Evolutionary conservation across 2,797 vertebrate genomes (phyloP), one percentile per base, ranked within the genome.

Genomic region (Thaleichthys pacificus): DNA sequence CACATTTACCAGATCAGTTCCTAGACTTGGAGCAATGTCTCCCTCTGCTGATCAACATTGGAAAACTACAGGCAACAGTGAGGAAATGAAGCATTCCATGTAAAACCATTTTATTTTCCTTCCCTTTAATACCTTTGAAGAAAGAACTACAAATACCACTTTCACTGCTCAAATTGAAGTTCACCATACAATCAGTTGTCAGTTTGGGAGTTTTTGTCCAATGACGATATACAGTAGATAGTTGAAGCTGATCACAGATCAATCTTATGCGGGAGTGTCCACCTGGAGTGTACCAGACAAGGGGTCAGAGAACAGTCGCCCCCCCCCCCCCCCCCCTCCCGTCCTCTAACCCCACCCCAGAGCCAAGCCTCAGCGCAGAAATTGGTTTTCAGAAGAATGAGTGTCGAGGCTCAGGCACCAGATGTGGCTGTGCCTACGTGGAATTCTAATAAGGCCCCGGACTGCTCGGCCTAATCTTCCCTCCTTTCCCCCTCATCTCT

Each of bases 21-120:
- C 1, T n/a, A 54, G 81, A 58, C 72, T 77, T 84, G 62, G 84
- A 66, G 74, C 62, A 73, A 81, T 78, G 78, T 74, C 77, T 66
- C 90, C 89, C 88, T 86, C 92, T 89, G 80, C 76, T 84, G 91
- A 84, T 3, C 17, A 32, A 0, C 21, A 0, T 0, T 0, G 1
- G 74, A 42, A n/a, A 68, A 84, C 22, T 76, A 68, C 87, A 86
- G 5, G 21, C 5, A 47, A 54, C 51, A 1, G 38, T 5, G 3
- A 54, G 17, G 51, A 17, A 4, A 0, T 1, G 2, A 19, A 54
- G 19, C 51, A 6, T 7, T 42, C 9, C 11, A 42, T 42, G 9
- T 42, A 2, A 9, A 42, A 11, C 9, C 9, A 42, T 12, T 12
- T 12, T 35, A 6, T 35, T 12, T 12, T 7, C 38, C 35, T 42